These are phyloP conservation scores for Leptobrachium leishanense DNA, from an alignment of 2,113 vertebrate genomes.

Conservation along the genomic window DNA sequence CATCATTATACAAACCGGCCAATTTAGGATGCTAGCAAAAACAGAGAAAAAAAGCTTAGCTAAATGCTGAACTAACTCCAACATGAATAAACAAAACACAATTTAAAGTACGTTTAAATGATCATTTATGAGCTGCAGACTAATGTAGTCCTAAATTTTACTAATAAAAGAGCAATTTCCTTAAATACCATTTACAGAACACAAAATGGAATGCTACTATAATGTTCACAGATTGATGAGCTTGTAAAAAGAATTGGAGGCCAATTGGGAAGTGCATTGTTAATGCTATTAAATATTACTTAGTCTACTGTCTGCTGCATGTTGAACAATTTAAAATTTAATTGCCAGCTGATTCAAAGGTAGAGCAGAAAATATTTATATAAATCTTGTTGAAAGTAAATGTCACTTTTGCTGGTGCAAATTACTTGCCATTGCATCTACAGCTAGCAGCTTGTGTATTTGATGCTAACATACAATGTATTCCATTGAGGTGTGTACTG, in stretches of 20 bases:
- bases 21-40: not conserved
- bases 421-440: conserved; percentile 69
- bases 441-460: conserved; percentile 73
- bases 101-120: conserved; percentile 35
- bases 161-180: conserved; percentile 47
- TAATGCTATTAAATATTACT: conserved; percentile 76
- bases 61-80: conserved; percentile 2
- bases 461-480: conserved; percentile 73
- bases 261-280: conserved; percentile 58
- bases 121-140: conserved; percentile 23
- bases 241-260: conserved; percentile 58
- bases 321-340: conserved; percentile 75
- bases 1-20: not conserved
- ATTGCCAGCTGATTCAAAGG: conserved; percentile 73
- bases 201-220: conserved; percentile 37
- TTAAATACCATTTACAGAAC: conserved; percentile 47
- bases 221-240: conserved; percentile 53
- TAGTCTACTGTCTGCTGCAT: conserved; percentile 63
- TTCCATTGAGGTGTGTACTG: conserved; percentile 51
- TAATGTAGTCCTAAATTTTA: conserved; percentile 42
- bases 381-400: conserved; percentile 83
- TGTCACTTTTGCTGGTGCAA: conserved; percentile 75
- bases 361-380: conserved; percentile 67
- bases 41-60: not conserved
- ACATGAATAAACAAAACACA: conserved; percentile 25